Percentiles rank a stretch among this genome's conserved stretches.
Evolutionary conservation across 2,113 vertebrate genomes (phyloP).

Genomic region (Platycercus adscitus): DNA sequence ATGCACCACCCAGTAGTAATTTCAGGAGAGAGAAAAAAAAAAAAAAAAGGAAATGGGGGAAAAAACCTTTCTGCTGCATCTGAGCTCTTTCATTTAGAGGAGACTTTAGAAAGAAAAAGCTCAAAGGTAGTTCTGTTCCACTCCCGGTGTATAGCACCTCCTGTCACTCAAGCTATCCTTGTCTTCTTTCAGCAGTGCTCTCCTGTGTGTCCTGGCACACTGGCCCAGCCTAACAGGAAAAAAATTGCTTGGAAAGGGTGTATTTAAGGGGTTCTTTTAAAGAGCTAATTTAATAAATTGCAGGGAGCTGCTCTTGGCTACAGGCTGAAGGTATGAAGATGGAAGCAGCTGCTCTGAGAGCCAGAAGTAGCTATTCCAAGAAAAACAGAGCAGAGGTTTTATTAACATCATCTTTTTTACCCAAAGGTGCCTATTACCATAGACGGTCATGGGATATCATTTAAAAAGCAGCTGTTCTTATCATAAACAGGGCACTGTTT

Average conservation of each 20-base stretch:
- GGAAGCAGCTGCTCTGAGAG: slow-evolving; percentile 5
- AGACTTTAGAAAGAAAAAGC: not conserved
- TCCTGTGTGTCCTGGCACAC: not conserved
- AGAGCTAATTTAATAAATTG: slow-evolving; percentile 31
- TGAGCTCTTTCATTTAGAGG: not conserved
- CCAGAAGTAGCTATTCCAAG: slow-evolving; percentile 6
- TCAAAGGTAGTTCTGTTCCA: not conserved
- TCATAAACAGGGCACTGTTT: not conserved
- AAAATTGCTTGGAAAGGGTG: not conserved
- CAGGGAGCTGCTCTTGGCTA: not conserved
- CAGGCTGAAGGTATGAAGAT: not conserved
- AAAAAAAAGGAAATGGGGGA: not conserved
- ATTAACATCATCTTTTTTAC: slow-evolving; percentile 13
- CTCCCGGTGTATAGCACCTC: not conserved
- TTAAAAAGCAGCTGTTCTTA: not conserved
- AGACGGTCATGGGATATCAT: not conserved
- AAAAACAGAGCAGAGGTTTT: slow-evolving; percentile 21
- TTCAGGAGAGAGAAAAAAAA: not conserved
- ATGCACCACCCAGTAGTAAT: not conserved
- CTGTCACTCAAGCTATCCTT: not conserved
- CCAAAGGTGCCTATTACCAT: not conserved
- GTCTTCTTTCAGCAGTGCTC: not conserved
- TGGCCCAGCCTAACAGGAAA: not conserved
- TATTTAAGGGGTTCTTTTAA: not conserved
- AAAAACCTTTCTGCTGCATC: not conserved